These are phyloP conservation scores for Gadopsis marmoratus DNA, from an alignment of 2,797 vertebrate species.

Conservation along the genomic window DNA sequence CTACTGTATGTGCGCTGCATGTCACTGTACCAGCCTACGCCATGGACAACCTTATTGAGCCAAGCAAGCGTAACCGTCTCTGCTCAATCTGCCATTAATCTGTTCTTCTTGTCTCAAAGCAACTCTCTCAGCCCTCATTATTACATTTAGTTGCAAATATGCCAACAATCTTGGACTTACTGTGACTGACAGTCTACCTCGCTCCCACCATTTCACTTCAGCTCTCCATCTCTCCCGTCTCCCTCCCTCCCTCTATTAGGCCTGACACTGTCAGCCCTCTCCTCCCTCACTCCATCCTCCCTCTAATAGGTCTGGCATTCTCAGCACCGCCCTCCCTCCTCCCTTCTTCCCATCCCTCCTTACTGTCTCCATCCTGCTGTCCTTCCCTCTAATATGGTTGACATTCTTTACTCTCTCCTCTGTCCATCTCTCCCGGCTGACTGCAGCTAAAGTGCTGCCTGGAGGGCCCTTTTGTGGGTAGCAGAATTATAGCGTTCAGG, in stretches of 20 bases:
- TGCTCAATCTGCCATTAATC: not conserved
- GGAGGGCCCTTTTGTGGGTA: conserved; percentile 64
- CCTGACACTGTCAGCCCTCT: conserved; percentile 44
- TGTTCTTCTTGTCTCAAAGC: not conserved
- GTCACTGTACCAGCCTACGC: not conserved
- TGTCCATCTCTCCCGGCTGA: conserved; percentile 58
- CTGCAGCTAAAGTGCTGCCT: conserved; percentile 67
- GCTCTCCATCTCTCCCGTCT: conserved; percentile 16
- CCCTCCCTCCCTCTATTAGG: conserved; percentile 47
- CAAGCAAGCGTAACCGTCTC: not conserved
- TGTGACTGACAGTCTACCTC: conserved; percentile 40
- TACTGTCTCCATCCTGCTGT: conserved; percentile 56
- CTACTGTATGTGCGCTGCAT: not conserved
- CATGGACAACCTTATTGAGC: not conserved
- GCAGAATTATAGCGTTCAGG: conserved; percentile 62
- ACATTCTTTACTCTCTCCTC: conserved; percentile 69
- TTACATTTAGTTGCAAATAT: conserved; percentile 37
- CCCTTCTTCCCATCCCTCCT: conserved; percentile 30
- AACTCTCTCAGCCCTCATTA: conserved; percentile 19
- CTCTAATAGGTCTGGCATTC: conserved; percentile 75
- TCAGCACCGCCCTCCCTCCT: conserved; percentile 37
- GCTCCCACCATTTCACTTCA: conserved; percentile 36
- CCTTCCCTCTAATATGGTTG: conserved; percentile 68
- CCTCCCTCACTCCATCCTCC: conserved; percentile 54
- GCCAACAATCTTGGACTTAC: conserved; percentile 9